Conservation (phyloP, 2,113 vertebrate genomes). For the Columba livia region DNA sequence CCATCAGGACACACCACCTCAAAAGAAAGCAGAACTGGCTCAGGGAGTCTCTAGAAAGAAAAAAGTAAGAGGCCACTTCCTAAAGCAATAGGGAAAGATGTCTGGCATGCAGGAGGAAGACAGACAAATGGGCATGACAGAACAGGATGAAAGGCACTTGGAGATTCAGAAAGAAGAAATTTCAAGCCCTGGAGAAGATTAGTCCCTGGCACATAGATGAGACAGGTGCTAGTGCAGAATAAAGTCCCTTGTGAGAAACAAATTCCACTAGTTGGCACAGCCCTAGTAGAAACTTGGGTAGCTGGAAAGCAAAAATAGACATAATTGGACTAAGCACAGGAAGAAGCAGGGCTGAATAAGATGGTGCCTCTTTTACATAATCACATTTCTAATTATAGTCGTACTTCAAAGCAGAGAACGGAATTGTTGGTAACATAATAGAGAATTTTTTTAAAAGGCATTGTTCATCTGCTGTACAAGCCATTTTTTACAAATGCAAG, state of each 20-base stretch:
- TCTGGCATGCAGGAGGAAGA: not conserved
- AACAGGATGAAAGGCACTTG: not conserved
- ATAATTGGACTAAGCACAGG: not conserved
- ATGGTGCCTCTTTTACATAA: conserved; percentile 29
- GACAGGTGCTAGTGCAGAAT: not conserved
- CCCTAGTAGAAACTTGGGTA: not conserved
- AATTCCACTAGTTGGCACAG: not conserved
- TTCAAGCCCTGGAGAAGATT: not conserved
- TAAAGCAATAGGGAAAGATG: not conserved
- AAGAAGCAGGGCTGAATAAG: conserved; percentile 12
- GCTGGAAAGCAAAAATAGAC: conserved; percentile 11
- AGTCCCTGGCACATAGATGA: not conserved
- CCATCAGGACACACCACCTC: not conserved
- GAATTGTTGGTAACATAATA: conserved; percentile 45
- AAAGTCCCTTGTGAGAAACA: not conserved
- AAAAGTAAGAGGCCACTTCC: not conserved
- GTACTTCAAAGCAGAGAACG: conserved; percentile 24
- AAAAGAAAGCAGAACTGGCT: not conserved
- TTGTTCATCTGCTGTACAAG: conserved; percentile 45
- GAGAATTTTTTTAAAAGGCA: not conserved
- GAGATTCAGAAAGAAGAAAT: not conserved
- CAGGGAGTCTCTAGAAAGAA: not conserved
- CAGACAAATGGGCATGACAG: not conserved
- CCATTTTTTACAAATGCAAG: conserved; percentile 21
- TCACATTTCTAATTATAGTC: conserved; percentile 50